Evolutionary conservation across 2,113 vertebrate genomes (phyloP).

Genomic region (Corythoichthys haematopterus): DNA sequence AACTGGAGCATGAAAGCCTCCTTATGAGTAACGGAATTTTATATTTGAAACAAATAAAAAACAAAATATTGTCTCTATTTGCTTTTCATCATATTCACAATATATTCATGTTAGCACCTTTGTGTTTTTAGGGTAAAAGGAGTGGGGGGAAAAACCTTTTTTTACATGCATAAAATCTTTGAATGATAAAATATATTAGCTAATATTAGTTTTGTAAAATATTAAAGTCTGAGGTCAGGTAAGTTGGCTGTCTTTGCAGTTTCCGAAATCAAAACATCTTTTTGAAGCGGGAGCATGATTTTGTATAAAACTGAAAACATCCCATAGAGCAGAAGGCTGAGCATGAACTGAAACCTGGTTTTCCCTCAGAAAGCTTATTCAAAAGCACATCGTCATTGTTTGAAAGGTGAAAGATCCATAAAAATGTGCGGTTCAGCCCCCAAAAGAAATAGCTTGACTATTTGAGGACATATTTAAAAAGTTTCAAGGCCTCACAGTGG

Average conservation of each 20-base stretch:
- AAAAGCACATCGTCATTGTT: not conserved
- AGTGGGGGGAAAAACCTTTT: not conserved
- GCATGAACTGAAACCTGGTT: not conserved
- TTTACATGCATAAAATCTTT: too few species aligned
- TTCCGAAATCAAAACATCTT: too few species aligned
- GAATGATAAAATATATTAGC: too few species aligned
- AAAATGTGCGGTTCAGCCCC: not conserved
- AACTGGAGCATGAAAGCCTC: not conserved
- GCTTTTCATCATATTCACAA: not conserved
- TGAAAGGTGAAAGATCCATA: not conserved
- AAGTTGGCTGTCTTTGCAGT: not conserved
- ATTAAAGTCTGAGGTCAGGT: not conserved
- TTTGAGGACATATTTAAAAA: not conserved
- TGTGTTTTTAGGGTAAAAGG: not conserved
- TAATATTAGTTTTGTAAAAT: too few species aligned
- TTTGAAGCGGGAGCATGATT: not conserved
- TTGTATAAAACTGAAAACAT: not conserved
- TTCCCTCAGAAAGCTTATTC: not conserved
- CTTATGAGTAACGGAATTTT: not conserved
- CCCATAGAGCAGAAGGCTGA: not conserved
- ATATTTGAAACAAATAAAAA: not conserved
- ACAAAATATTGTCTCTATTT: not conserved
- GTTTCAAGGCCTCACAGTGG: not conserved
- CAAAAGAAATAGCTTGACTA: not conserved
- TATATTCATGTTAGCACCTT: not conserved